These are phyloP conservation scores for Leucosticte australis DNA, from an alignment of 2,113 vertebrate genomes.

Conservation along the genomic window DNA sequence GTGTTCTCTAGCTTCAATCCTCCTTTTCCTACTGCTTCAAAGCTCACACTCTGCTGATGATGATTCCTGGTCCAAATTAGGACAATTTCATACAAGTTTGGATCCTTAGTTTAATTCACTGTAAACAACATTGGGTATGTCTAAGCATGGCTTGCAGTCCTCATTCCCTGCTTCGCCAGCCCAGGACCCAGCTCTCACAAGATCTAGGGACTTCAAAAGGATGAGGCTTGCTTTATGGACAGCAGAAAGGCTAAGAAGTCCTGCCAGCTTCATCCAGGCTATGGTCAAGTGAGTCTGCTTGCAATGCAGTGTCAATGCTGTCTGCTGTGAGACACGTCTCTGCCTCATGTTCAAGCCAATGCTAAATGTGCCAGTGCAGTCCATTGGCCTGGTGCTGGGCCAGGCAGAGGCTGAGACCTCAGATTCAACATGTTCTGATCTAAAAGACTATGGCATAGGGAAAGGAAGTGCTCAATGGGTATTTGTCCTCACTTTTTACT, in stretches of 20 bases:
- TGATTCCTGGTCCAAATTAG: not conserved
- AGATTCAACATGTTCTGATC: not conserved
- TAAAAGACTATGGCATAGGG: not conserved
- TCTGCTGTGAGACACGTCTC: not conserved
- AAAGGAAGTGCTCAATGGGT: not conserved
- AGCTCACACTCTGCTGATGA: fast-evolving
- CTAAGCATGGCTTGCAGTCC: not conserved
- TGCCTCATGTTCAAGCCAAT: not conserved
- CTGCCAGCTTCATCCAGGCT: not conserved
- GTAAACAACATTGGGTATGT: not conserved
- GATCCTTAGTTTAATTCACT: not conserved
- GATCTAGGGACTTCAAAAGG: not conserved
- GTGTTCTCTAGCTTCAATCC: not conserved
- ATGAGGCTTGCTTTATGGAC: not conserved
- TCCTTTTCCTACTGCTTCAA: not conserved
- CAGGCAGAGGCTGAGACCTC: not conserved
- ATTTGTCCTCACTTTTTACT: not conserved
- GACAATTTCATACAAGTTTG: not conserved
- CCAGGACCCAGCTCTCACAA: not conserved
- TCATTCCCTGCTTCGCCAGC: not conserved
- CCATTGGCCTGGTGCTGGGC: not conserved
- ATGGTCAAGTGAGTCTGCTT: not conserved
- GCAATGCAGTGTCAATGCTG: not conserved
- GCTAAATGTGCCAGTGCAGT: not conserved
- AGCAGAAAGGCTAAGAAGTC: not conserved